phyloP scores from a whole-genome alignment of 2,113 vertebrate species.

The Acanthisitta chloris region DNA sequence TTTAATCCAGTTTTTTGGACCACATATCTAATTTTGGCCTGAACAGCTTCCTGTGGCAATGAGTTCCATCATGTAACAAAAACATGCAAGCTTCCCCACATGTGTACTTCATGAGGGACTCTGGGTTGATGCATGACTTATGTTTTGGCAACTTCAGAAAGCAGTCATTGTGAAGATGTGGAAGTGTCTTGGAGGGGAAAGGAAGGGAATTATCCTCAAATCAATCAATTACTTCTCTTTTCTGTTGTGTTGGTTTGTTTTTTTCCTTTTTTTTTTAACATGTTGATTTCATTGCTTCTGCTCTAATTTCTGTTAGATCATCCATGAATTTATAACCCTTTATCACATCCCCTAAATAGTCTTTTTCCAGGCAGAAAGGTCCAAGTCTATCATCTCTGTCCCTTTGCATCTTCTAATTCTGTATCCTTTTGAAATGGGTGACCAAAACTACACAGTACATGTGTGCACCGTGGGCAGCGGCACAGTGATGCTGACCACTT shows the following conservation, averaged over 20 bases:
- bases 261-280: background rate
- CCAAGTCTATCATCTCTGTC: background rate
- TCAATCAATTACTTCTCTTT: background rate
- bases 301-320: background rate
- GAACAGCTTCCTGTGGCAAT: background rate
- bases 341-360: background rate
- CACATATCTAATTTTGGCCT: background rate
- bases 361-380: background rate
- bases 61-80: background rate
- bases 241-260: background rate
- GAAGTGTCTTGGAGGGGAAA: background rate
- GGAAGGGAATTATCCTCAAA: background rate
- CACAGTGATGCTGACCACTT: background rate
- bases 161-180: background rate
- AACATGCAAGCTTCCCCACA: background rate
- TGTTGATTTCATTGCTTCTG: background rate
- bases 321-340: background rate
- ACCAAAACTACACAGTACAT: background rate
- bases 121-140: background rate
- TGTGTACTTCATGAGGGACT: background rate
- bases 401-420: background rate
- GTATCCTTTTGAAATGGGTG: background rate
- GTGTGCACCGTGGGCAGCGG: background rate
- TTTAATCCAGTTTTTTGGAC: background rate
- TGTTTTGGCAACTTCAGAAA: slow-evolving; percentile 29